Conservation (phyloP, 1,140 invertebrate genomes). For the Drosophila dunni region DNA sequence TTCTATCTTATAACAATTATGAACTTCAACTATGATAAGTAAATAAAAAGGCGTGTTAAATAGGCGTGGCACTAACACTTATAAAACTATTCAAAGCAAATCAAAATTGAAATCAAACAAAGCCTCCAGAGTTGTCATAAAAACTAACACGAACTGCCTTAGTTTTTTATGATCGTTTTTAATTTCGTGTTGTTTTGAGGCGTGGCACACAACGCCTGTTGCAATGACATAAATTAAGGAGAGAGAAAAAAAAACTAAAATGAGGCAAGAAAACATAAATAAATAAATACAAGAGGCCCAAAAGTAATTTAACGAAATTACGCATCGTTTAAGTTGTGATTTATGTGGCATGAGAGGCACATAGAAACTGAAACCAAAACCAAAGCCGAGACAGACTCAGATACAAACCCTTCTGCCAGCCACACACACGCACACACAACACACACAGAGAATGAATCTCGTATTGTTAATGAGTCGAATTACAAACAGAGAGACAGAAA, state of each 20-base stretch:
- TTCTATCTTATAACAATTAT: no score
- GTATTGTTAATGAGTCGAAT: constrained; percentile 83
- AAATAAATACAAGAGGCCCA: constrained; percentile 56
- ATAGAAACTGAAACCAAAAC: constrained; percentile 42
- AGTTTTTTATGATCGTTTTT: background rate
- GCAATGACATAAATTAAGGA: constrained; percentile 53
- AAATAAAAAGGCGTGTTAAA: no score
- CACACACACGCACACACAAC: constrained; percentile 39
- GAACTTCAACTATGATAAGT: no score
- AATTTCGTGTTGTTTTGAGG: constrained; percentile 6
- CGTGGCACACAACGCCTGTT: constrained; percentile 54
- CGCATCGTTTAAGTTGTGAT: constrained; percentile 82
- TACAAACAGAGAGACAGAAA: constrained; percentile 60
- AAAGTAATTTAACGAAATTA: constrained; percentile 75
- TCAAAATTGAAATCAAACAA: background rate
- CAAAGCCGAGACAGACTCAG: constrained; percentile 24
- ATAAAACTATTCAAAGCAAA: no score
- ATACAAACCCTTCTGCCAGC: constrained; percentile 58
- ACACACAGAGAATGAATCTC: constrained; percentile 45
- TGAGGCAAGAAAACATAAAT: constrained; percentile 65
- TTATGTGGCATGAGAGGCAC: constrained; percentile 71
- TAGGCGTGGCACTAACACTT: no score
- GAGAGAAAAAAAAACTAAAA: constrained; percentile 24
- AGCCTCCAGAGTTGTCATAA: background rate
- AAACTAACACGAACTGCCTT: background rate